Base-by-base conservation (phyloP, 1,140 invertebrate genomes). In the Drosophila kohkoa region DNA sequence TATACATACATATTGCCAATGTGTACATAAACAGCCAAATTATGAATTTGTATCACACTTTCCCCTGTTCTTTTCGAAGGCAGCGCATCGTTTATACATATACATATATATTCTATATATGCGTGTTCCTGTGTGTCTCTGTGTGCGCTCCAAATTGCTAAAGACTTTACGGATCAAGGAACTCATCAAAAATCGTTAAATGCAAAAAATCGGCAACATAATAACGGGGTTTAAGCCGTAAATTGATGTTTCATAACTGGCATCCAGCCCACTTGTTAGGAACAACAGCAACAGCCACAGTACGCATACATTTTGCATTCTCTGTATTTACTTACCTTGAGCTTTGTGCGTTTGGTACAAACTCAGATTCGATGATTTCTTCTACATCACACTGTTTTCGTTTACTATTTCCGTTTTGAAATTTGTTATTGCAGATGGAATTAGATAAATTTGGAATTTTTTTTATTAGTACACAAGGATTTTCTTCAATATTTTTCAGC, bases 181-280 rank as follows among this genome's bases (percentile, higher is more conserved):
- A 77, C 86, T 73, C 85, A 89, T 89, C 85, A 89, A 81, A 89
- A 89, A 89, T 89, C 85, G 86, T 89, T 90, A 89, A 90, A 79
- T 83, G 85, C 85, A 79, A 83, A 81, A 74, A 71, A 81, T 73
- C 35, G 48, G 51, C 25, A 49, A 13, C 67, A 86, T 65, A 79
- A 87, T 41, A 81, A 68, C 60, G 32, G 43, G 45, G 51, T 25
- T 45, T 35, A 46, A 11, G 32, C 45, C 51, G n/a, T 28, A 70
- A 28, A 60, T 41, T 62, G 55, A 48, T 55, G 52, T 55, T 55
- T 55, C 52, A 55, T 55, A 55, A 55, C 52, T 32, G 41, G 15
- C 30, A 59, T 49, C 45, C 49, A 55, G 30, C 45, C 46, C 45
- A 32, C 41, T 62, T 68, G 38, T 54, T 55, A 60, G 60, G 25